phyloP scores from a whole-genome alignment of 64 coral and sea anemone species.

The Orbicella faveolata region DNA sequence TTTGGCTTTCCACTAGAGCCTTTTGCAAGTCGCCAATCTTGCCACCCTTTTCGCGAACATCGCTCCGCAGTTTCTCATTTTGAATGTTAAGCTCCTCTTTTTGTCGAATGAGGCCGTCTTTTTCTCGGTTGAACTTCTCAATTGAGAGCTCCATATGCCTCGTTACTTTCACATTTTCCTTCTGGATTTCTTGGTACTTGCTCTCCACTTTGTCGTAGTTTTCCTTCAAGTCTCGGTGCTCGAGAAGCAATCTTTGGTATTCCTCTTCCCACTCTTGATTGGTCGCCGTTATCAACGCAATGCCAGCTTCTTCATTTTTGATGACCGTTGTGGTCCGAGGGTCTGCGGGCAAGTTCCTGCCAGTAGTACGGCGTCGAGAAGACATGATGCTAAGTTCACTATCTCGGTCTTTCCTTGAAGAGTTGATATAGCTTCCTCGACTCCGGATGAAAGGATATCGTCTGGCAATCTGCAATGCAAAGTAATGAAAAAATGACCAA shows the following conservation, averaged over 20 bases:
- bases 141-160: background rate
- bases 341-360: background rate
- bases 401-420: background rate
- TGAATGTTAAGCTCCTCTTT: background rate
- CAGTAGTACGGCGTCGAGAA: background rate
- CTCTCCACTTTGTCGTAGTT: background rate
- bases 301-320: background rate
- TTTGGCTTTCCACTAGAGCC: constrained; percentile 19
- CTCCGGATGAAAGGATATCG: background rate
- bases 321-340: background rate
- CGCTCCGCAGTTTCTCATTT: constrained; percentile 10
- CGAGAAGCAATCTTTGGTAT: background rate
- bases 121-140: constrained; percentile 24
- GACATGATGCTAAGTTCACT: background rate
- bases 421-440: background rate
- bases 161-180: constrained; percentile 4
- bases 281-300: background rate
- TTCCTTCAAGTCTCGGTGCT: background rate
- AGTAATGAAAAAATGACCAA: background rate
- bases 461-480: background rate
- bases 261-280: constrained; percentile 9
- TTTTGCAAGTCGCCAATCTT: constrained; percentile 39
- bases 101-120: background rate
- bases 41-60: constrained; percentile 16
- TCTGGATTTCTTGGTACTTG: constrained; percentile 21